These are phyloP conservation scores for Trissolcus japonicus DNA, from an alignment of 2,888 invertebrate genomes.

Conservation along the genomic window DNA sequence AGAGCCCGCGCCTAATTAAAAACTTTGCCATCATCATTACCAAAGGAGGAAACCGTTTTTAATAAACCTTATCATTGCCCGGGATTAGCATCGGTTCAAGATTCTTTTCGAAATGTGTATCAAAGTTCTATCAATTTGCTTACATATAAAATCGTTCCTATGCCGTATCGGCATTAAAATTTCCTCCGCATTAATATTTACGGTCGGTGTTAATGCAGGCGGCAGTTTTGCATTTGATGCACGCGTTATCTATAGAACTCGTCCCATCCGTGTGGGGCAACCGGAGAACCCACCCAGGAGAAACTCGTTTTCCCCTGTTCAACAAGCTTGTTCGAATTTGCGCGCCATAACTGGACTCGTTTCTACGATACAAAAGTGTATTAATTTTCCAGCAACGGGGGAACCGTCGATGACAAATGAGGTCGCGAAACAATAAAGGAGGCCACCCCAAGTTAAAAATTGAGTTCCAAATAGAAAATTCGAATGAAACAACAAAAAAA, in stretches of 20 bases:
- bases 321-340: constrained; percentile 4
- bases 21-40: background rate
- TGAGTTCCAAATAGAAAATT: background rate
- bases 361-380: background rate
- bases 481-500: background rate
- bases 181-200: no score
- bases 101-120: background rate
- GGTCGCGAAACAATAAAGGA: background rate
- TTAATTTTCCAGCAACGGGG: background rate
- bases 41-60: background rate
- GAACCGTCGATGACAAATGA: background rate
- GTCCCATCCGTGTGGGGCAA: constrained; percentile 2
- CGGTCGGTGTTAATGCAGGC: background rate
- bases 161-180: background rate
- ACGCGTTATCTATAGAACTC: background rate
- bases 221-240: background rate
- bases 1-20: background rate
- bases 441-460: background rate
- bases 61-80: background rate
- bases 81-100: background rate
- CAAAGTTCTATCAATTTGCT: background rate
- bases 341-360: background rate
- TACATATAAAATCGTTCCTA: background rate
- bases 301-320: background rate
- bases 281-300: background rate